Evolutionary conservation across 2,888 invertebrate genomes (phyloP).

Genomic region (Diplolepis rosae): DNA sequence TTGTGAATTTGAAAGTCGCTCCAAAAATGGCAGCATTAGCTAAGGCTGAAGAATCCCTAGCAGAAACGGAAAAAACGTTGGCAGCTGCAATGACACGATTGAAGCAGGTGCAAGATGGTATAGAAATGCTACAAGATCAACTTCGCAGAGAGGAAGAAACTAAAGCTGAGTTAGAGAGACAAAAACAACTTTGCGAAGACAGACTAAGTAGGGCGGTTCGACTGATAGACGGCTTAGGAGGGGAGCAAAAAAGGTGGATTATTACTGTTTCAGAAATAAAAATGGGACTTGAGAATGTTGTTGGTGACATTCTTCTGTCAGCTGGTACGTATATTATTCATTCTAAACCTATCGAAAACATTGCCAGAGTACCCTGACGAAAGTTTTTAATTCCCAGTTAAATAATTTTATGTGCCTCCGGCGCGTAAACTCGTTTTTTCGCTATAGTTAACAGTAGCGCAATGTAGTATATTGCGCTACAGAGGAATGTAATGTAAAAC

Average conservation of each 20-base stretch:
- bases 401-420: too few relatives aligned
- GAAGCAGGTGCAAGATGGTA: slow-evolving; percentile 84
- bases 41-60: slow-evolving; percentile 82
- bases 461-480: too few relatives aligned
- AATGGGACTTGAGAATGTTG: slow-evolving; percentile 76
- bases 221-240: slow-evolving; percentile 79
- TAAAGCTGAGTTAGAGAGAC: slow-evolving; percentile 82
- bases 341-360: too few relatives aligned
- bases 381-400: too few relatives aligned
- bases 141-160: slow-evolving; percentile 83
- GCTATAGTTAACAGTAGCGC: too few relatives aligned
- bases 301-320: slow-evolving; percentile 84
- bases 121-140: slow-evolving; percentile 83
- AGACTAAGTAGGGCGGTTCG: slow-evolving; percentile 87
- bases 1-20: slow-evolving; percentile 86
- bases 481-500: too few relatives aligned
- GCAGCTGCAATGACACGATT: slow-evolving; percentile 86
- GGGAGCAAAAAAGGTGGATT: slow-evolving; percentile 84
- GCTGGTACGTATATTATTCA: slow-evolving; percentile 72
- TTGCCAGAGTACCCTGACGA: too few relatives aligned
- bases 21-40: slow-evolving; percentile 91
- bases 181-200: slow-evolving; percentile 84
- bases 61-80: slow-evolving; percentile 80
- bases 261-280: slow-evolving; percentile 79
- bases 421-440: too few relatives aligned